These are phyloP conservation scores for Cuculus canorus DNA, from an alignment of 2,797 vertebrate species.

Conservation along the genomic window DNA sequence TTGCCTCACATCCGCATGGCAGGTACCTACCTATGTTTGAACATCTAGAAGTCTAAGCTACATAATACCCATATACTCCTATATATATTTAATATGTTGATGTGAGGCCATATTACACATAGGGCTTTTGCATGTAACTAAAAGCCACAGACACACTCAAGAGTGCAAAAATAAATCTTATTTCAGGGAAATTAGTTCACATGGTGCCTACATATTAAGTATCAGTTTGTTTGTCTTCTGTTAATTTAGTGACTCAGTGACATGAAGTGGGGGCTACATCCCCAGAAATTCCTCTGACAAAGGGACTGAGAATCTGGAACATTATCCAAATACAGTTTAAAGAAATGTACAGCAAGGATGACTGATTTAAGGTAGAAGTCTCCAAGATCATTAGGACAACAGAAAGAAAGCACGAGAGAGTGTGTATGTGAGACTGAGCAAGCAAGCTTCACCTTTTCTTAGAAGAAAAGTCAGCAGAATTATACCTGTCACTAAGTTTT, in stretches of 20 bases:
- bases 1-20: neutral
- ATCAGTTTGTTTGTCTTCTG: neutral
- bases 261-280: neutral
- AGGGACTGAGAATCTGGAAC: neutral
- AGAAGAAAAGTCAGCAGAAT: neutral
- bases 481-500: neutral
- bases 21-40: neutral
- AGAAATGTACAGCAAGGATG: neutral
- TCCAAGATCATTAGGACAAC: neutral
- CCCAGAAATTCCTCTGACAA: neutral
- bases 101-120: accelerated
- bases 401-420: neutral
- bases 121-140: neutral
- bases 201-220: neutral
- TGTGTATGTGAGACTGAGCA: accelerated
- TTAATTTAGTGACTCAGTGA: neutral
- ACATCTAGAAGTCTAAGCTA: neutral
- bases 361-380: neutral
- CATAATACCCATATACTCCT: neutral
- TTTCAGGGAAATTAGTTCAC: neutral
- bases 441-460: neutral
- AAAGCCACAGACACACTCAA: neutral
- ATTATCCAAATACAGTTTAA: neutral
- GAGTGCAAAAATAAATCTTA: neutral
- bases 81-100: too few relatives aligned